phyloP scores from a whole-genome alignment of 2,113 vertebrate species.

The Xenopus laevis region DNA sequence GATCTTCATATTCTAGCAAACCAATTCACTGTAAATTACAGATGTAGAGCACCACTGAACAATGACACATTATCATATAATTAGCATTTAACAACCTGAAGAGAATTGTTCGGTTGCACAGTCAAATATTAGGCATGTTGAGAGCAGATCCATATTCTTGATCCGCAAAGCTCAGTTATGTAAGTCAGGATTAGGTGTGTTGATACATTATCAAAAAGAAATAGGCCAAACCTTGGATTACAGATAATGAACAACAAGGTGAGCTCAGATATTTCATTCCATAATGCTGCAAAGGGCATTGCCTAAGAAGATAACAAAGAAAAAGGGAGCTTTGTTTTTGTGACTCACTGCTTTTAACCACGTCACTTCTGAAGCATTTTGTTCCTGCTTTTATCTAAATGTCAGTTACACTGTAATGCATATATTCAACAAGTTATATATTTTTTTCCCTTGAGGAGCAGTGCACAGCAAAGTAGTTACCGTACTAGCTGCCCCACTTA shows the following conservation, averaged over 20 bases:
- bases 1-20: not conserved
- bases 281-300: constrained; percentile 13
- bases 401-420: too few species aligned
- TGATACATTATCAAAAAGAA: constrained; percentile 38
- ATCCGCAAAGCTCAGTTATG: constrained; percentile 8
- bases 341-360: not conserved
- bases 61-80: constrained; percentile 12
- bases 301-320: constrained; percentile 8
- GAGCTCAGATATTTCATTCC: constrained; percentile 28
- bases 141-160: too few species aligned
- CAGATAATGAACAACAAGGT: constrained; percentile 33
- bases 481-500: too few species aligned
- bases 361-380: too few species aligned
- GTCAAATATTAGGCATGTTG: not conserved
- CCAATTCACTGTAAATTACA: constrained; percentile 3
- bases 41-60: not conserved
- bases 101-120: constrained; percentile 7
- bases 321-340: not conserved
- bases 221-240: constrained; percentile 28
- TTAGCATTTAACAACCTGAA: constrained; percentile 26
- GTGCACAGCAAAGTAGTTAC: too few species aligned
- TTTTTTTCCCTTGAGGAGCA: too few species aligned
- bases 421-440: too few species aligned
- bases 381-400: too few species aligned
- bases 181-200: constrained; percentile 23